These are phyloP conservation scores for Bubo bubo DNA, from an alignment of 2,113 vertebrate species.

Conservation along the genomic window DNA sequence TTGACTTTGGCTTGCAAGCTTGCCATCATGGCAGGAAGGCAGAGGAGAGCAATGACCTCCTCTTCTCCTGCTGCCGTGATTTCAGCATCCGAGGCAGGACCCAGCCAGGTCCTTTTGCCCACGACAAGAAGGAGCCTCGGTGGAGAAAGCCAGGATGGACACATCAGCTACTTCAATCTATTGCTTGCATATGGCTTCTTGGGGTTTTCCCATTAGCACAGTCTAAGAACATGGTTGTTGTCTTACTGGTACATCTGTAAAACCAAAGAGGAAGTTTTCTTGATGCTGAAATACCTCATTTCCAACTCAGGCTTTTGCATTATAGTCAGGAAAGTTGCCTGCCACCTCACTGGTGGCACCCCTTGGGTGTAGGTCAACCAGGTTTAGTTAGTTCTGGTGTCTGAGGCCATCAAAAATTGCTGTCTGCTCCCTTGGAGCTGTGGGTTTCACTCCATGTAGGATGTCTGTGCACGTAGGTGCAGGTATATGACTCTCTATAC, in stretches of 20 bases:
- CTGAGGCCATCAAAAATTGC: background rate
- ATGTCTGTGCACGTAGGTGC: fast-evolving
- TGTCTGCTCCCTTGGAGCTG: background rate
- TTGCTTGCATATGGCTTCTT: background rate
- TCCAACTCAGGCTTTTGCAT: background rate
- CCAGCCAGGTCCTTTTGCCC: background rate
- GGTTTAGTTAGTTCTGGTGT: background rate
- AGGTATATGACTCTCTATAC: background rate
- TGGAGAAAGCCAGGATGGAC: background rate
- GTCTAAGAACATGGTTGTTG: background rate
- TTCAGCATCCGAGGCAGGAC: background rate
- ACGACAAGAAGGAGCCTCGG: background rate
- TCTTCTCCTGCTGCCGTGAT: background rate
- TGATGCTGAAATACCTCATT: background rate
- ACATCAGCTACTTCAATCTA: background rate
- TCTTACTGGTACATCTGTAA: background rate
- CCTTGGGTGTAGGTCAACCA: background rate
- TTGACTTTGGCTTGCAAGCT: background rate
- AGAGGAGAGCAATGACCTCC: background rate
- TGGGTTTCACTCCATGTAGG: background rate
- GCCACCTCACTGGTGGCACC: background rate
- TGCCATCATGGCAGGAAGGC: background rate
- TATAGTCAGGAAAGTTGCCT: background rate
- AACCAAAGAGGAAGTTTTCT: background rate
- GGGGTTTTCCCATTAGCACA: fast-evolving